Percentiles rank a stretch among this genome's conserved stretches.
Conservation (phyloP, 2,113 vertebrate genomes). For the Lates calcarifer region DNA sequence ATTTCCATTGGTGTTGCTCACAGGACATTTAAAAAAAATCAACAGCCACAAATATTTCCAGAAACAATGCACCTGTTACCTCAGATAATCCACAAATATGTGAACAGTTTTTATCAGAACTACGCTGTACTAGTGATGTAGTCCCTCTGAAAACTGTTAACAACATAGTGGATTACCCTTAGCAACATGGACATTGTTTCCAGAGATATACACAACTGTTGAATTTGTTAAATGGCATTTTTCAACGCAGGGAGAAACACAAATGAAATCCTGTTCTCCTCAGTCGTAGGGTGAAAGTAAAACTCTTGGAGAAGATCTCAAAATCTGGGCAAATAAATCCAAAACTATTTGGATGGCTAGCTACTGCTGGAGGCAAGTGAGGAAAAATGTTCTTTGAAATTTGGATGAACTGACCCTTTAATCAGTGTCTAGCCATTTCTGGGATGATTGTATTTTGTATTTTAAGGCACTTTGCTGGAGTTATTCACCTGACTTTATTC, state of each 20-base stretch:
- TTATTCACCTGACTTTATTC: not conserved
- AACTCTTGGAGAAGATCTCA: not conserved
- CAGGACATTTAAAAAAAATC: too few species aligned
- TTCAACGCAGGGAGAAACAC: not conserved
- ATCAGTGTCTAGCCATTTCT: not conserved
- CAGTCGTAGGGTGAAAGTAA: not conserved
- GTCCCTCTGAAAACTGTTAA: conserved; percentile 2
- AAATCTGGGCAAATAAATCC: not conserved
- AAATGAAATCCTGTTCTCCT: not conserved
- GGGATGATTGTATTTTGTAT: too few species aligned
- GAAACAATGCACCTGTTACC: not conserved
- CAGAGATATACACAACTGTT: not conserved
- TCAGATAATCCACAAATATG: too few species aligned
- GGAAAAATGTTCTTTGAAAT: not conserved
- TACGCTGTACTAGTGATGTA: not conserved
- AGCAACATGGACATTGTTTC: not conserved
- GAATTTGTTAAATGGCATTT: too few species aligned
- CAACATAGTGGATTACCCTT: not conserved
- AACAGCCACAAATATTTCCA: not conserved
- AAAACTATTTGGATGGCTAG: not conserved
- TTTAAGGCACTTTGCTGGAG: not conserved
- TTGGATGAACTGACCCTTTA: not conserved
- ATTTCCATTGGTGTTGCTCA: too few species aligned
- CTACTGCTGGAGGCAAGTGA: not conserved
- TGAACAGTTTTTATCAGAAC: not conserved